A percentile compares a stretch with the other conserved stretches of the same genome.
Conservation (phyloP, 2,888 invertebrate genomes). For the Caenorhabditis virilis region DNA sequence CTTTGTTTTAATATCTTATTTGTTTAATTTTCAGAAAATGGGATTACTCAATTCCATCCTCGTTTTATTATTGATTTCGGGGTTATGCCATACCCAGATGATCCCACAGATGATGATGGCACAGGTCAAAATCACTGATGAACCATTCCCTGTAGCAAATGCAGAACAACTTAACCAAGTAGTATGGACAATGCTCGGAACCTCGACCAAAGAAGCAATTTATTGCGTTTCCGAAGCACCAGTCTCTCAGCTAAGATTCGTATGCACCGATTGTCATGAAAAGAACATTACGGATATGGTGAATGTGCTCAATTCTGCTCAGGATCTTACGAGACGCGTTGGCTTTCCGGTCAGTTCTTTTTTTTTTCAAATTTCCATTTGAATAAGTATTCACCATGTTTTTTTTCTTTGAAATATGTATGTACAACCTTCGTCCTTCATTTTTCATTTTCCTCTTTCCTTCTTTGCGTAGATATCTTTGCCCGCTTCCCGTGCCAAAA, state of each 20-base stretch:
- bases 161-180: conserved; percentile 63
- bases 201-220: conserved; percentile 52
- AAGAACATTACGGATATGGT: conserved; percentile 67
- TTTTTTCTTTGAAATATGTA: too few relatives aligned
- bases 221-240: conserved; percentile 58
- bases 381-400: too few relatives aligned
- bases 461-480: too few relatives aligned
- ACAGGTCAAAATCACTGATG: conserved; percentile 66
- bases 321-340: conserved; percentile 64
- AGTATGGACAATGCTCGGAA: conserved; percentile 65
- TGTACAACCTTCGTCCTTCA: too few relatives aligned
- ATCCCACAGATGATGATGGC: conserved; percentile 31
- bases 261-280: conserved; percentile 64
- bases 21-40: conserved; percentile 22
- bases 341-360: conserved; percentile 63
- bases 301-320: conserved; percentile 63
- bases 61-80: conserved; percentile 8
- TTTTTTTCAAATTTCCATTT: conserved; percentile 1
- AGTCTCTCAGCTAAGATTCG: conserved; percentile 65
- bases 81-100: conserved; percentile 21
- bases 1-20: too few relatives aligned
- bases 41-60: conserved; percentile 22
- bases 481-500: too few relatives aligned
- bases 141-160: conserved; percentile 63
- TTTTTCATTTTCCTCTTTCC: too few relatives aligned